A percentile compares a stretch with the other conserved stretches of the same genome.
Conservation (phyloP, 2,797 vertebrate species). For the Capromys pilorides region DNA sequence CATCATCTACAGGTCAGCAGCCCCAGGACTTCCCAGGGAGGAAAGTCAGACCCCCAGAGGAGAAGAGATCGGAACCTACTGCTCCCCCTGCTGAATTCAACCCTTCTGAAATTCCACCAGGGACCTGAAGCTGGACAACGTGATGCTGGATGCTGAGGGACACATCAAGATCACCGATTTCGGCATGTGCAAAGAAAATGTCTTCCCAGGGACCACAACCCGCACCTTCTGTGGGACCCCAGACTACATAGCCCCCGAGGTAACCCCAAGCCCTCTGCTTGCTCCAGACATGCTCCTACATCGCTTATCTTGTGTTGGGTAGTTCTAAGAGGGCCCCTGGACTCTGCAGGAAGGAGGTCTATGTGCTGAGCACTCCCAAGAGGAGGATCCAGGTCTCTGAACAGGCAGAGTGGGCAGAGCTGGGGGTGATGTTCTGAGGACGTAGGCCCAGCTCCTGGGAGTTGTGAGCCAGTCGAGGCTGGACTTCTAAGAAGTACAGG, state of each 20-base stretch:
- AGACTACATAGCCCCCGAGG: conserved; percentile 96
- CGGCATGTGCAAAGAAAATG: conserved; percentile 95
- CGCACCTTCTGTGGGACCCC: conserved; percentile 96
- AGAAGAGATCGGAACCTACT: not conserved
- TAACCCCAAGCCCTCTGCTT: conserved; percentile 65
- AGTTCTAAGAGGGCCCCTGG: not conserved
- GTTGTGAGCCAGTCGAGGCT: not conserved
- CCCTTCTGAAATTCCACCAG: conserved; percentile 76
- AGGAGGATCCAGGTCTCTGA: not conserved
- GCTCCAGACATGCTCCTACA: rapidly evolving
- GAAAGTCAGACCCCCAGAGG: not conserved
- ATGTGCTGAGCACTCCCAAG: rapidly evolving
- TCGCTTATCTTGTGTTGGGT: not conserved
- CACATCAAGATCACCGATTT: conserved; percentile 97
- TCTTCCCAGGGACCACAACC: conserved; percentile 91
- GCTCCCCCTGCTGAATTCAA: not conserved
- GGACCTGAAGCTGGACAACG: conserved; percentile 95
- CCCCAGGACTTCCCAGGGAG: not conserved
- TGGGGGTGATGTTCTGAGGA: not conserved
- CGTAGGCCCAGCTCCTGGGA: not conserved
- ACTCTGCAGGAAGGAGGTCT: not conserved
- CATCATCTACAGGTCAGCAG: conserved; percentile 93
- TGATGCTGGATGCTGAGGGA: conserved; percentile 93
- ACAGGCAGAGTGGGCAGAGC: not conserved
- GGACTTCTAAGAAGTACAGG: not conserved